Evolutionary conservation across 2,888 invertebrate species (phyloP).

Genomic region (Mesorhabditis sp.): DNA sequence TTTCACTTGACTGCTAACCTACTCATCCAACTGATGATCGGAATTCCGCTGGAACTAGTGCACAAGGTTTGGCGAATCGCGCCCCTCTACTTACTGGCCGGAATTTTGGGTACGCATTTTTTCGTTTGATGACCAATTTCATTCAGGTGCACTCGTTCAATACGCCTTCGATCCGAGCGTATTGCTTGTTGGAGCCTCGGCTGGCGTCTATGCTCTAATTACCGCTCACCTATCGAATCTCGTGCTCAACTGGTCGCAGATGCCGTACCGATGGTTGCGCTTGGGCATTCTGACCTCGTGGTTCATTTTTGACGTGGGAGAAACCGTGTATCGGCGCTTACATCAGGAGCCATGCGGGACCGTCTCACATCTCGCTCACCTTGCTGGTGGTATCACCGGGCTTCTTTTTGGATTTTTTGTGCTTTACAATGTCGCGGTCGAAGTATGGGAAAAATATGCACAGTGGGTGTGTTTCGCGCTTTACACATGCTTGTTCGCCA

Average conservation of each 20-base stretch:
- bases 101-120: constrained; percentile 18
- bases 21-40: constrained; percentile 84
- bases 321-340: constrained; percentile 84
- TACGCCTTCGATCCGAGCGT: constrained; percentile 64
- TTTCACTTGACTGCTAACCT: constrained; percentile 82
- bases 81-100: constrained; percentile 59
- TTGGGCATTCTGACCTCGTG: constrained; percentile 77
- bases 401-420: constrained; percentile 65
- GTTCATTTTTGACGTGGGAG: constrained; percentile 78
- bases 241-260: constrained; percentile 91
- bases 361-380: constrained; percentile 91
- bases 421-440: constrained; percentile 21
- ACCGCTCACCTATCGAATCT: constrained; percentile 61
- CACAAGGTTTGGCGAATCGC: constrained; percentile 82
- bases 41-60: constrained; percentile 90
- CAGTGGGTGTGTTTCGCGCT: neutral
- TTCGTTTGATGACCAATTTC: neutral
- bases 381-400: constrained; percentile 86
- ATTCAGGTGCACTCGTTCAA: constrained; percentile 61
- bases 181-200: constrained; percentile 67
- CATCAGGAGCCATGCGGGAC: constrained; percentile 73
- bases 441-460: neutral
- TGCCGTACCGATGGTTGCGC: constrained; percentile 86
- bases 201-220: constrained; percentile 60
- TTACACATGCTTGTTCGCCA: neutral